Evolutionary conservation across 2,113 vertebrate species (phyloP).

Genomic region (Oceanites oceanicus): DNA sequence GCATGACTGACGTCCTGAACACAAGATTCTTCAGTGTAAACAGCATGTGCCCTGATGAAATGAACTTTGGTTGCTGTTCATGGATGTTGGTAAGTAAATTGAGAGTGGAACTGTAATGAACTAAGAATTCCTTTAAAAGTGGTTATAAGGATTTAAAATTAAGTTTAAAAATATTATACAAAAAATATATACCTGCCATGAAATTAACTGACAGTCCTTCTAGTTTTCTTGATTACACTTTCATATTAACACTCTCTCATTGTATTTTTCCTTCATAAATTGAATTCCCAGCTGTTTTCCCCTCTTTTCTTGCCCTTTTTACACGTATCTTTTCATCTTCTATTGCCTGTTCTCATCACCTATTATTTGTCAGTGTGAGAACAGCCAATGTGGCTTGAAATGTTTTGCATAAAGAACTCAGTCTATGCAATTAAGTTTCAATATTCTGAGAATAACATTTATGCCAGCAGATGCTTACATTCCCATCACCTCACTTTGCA

Average conservation of each 20-base stretch:
- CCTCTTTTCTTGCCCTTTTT: background rate
- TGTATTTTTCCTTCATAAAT: background rate
- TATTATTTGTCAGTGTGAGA: background rate
- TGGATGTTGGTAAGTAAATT: background rate
- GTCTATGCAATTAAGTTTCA: background rate
- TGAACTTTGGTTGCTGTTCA: background rate
- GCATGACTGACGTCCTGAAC: background rate
- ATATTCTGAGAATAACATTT: background rate
- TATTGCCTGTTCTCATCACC: background rate
- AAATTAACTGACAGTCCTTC: background rate
- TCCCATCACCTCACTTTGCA: background rate
- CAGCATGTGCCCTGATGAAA: background rate
- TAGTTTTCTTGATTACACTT: background rate
- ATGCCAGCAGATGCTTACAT: background rate
- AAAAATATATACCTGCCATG: fast-evolving
- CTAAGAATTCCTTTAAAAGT: background rate
- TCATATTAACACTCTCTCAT: background rate
- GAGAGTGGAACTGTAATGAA: background rate
- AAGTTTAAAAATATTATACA: background rate
- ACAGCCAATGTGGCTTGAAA: background rate
- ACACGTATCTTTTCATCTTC: background rate
- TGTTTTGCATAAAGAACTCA: background rate
- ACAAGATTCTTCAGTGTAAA: background rate
- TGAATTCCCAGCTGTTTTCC: background rate
- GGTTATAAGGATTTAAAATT: background rate